phyloP scores from a whole-genome alignment of 1,140 invertebrate species.

The Ips typographus region DNA sequence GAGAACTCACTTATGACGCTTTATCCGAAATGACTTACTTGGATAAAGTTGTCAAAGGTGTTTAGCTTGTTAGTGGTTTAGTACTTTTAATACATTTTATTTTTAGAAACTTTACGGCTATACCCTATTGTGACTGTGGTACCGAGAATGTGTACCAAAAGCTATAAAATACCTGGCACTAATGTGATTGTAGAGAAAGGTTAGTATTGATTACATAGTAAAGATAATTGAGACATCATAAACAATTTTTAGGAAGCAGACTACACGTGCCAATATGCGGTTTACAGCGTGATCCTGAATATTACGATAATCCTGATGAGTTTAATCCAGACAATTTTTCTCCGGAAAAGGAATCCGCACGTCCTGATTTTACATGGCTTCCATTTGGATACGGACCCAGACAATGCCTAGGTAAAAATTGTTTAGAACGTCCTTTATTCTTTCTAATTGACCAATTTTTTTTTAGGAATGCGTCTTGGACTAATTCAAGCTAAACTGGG shows the following conservation, averaged over 20 bases:
- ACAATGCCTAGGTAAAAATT: slow-evolving; percentile 58
- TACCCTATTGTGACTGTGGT: slow-evolving; percentile 60
- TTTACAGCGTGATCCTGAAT: slow-evolving; percentile 56
- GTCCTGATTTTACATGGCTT: slow-evolving; percentile 55
- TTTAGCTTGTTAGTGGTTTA: neutral
- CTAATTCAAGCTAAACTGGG: slow-evolving; percentile 4
- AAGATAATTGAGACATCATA: no score
- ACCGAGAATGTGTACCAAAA: slow-evolving; percentile 54
- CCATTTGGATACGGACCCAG: slow-evolving; percentile 70
- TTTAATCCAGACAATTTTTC: slow-evolving; percentile 68
- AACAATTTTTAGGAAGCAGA: slow-evolving; percentile 37
- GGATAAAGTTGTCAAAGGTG: slow-evolving; percentile 54
- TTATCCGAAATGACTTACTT: slow-evolving; percentile 58
- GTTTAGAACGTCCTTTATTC: no score
- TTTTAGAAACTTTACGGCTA: slow-evolving; percentile 58
- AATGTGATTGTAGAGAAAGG: slow-evolving; percentile 53
- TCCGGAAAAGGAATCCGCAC: slow-evolving; percentile 51
- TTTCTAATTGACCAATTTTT: neutral
- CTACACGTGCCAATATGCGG: slow-evolving; percentile 53
- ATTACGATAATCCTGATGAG: slow-evolving; percentile 62
- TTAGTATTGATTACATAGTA: slow-evolving; percentile 37
- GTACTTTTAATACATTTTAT: neutral
- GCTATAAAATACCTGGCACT: slow-evolving; percentile 55
- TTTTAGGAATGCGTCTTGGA: slow-evolving; percentile 12
- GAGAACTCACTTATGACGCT: slow-evolving; percentile 56